These are phyloP conservation scores for Typhlichthys eigenmanni DNA, from an alignment of 2,797 vertebrate genomes.

Conservation along the genomic window DNA sequence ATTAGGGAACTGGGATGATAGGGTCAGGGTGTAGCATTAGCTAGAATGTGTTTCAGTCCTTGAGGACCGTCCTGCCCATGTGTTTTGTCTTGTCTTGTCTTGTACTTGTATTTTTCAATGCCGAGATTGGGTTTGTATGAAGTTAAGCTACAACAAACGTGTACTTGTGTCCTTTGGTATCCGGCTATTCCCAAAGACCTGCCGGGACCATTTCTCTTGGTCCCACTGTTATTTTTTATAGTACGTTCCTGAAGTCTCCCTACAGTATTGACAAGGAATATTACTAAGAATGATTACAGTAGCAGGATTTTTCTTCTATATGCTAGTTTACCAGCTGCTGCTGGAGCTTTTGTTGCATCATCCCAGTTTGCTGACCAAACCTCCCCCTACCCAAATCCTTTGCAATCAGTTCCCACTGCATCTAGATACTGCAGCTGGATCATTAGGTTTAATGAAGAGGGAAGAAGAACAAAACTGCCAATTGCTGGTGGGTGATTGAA, in stretches of 20 bases:
- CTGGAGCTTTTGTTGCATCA: slow-evolving; percentile 55
- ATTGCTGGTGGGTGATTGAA: slow-evolving; percentile 1
- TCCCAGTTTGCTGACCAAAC: slow-evolving; percentile 11
- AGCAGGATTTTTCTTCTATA: slow-evolving; percentile 1
- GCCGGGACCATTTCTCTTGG: slow-evolving; percentile 9
- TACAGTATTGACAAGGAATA: slow-evolving; percentile 34
- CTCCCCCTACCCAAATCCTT: not conserved
- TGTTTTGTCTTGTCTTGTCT: not conserved
- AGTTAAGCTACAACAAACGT: not conserved
- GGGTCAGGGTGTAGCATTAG: not conserved
- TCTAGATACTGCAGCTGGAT: slow-evolving; percentile 41
- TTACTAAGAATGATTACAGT: slow-evolving; percentile 15
- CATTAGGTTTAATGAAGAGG: slow-evolving; percentile 36
- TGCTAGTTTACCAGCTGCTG: slow-evolving; percentile 53
- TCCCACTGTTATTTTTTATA: slow-evolving; percentile 6
- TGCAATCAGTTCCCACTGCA: slow-evolving; percentile 14
- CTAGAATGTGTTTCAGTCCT: not conserved
- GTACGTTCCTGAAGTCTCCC: slow-evolving; percentile 29
- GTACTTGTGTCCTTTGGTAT: slow-evolving; percentile 5
- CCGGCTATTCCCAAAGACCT: not conserved
- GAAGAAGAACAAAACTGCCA: slow-evolving; percentile 5
- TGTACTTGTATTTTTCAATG: not conserved
- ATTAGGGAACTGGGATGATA: not conserved
- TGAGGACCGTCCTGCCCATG: not conserved
- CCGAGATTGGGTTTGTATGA: not conserved